These are phyloP conservation scores for Caenorhabditis sp. DNA, from an alignment of 2,888 invertebrate genomes.

Conservation along the genomic window DNA sequence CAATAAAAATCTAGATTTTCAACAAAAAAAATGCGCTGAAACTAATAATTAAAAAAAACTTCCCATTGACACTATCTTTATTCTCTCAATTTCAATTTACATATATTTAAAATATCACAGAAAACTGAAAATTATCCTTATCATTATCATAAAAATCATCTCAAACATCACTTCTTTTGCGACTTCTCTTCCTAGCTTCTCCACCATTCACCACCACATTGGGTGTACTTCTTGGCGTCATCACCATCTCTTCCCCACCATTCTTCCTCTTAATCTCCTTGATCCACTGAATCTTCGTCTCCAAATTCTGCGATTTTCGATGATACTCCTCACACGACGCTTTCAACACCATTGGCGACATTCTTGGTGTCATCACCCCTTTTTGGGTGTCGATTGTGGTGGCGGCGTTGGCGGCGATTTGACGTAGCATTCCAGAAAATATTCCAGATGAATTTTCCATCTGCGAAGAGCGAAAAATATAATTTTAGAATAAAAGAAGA, in stretches of 20 bases:
- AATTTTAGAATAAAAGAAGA: background rate
- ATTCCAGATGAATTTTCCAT: background rate
- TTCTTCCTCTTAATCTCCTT: conserved; percentile 1
- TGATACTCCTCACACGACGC: background rate
- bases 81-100: no score
- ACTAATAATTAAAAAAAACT: no score
- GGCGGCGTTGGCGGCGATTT: conserved; percentile 7
- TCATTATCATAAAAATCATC: no score
- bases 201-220: background rate
- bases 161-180: background rate
- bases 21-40: no score
- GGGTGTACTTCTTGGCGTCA: background rate
- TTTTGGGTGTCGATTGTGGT: background rate
- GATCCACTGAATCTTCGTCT: background rate
- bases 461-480: no score
- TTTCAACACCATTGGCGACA: background rate
- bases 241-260: background rate
- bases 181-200: background rate
- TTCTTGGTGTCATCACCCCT: background rate
- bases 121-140: background rate
- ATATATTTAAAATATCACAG: background rate
- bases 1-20: no score
- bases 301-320: conserved; percentile 3
- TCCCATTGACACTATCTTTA: no score
- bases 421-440: conserved; percentile 6